Conservation (phyloP, 2,113 vertebrate genomes). For the Ellobius talpinus region DNA sequence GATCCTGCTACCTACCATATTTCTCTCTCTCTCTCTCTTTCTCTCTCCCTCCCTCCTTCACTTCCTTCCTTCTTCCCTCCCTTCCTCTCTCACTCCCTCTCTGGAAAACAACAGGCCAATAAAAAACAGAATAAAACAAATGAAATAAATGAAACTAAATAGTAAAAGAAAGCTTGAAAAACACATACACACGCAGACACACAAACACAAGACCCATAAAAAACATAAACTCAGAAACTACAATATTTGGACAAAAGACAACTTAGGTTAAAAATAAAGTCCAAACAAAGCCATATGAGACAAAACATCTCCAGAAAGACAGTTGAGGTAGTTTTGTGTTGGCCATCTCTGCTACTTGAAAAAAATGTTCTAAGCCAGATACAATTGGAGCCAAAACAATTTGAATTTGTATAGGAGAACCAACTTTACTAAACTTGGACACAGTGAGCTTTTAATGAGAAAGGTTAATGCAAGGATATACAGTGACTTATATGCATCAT, state of each 20-base stretch:
- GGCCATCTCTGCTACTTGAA: neutral
- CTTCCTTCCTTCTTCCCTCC: too few relatives aligned
- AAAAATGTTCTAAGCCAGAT: constrained; percentile 8
- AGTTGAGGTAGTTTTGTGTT: neutral
- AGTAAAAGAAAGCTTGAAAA: neutral
- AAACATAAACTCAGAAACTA: neutral
- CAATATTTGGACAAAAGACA: neutral
- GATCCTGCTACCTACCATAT: neutral
- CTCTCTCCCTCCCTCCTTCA: neutral
- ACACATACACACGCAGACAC: neutral
- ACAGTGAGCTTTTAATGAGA: neutral
- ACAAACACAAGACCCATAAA: neutral
- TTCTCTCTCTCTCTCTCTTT: neutral
- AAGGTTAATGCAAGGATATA: neutral
- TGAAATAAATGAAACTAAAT: neutral
- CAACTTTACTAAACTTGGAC: neutral
- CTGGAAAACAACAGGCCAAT: neutral
- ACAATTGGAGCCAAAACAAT: neutral
- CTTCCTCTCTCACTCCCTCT: neutral
- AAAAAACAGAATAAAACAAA: neutral
- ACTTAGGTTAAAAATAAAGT: neutral
- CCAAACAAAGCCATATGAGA: neutral
- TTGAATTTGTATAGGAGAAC: constrained; percentile 17
- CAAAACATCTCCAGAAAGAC: neutral
- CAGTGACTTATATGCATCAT: neutral